Evolutionary conservation across 2,113 vertebrate genomes (phyloP).

Genomic region (Heterotis niloticus): DNA sequence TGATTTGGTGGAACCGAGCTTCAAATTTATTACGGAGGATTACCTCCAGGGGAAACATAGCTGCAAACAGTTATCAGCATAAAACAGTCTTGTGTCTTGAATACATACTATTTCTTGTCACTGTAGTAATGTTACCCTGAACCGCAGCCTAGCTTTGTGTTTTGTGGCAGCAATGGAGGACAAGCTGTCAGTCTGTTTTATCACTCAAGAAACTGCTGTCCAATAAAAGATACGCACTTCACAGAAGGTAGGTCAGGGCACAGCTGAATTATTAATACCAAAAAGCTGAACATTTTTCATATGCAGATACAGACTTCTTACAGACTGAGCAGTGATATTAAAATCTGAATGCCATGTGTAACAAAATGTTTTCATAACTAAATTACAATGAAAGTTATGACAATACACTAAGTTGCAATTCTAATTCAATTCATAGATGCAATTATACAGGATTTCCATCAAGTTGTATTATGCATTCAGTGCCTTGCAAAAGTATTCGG

Average conservation of each 20-base stretch:
- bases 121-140: neutral
- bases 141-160: neutral
- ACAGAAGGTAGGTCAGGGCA: neutral
- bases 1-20: neutral
- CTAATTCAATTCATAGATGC: too few species aligned
- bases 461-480: too few species aligned
- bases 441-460: too few species aligned
- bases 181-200: constrained; percentile 6
- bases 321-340: too few species aligned
- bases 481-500: too few species aligned
- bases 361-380: too few species aligned
- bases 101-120: neutral
- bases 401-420: too few species aligned
- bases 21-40: constrained; percentile 4
- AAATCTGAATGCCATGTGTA: too few species aligned
- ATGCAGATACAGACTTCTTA: too few species aligned
- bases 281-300: too few species aligned
- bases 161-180: neutral
- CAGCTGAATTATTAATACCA: too few species aligned
- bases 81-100: neutral
- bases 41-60: neutral
- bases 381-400: too few species aligned
- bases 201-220: neutral
- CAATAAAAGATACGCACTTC: neutral
- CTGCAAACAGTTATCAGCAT: neutral